phyloP scores from a whole-genome alignment of 2,113 vertebrate species.

The Pholis gunnellus region DNA sequence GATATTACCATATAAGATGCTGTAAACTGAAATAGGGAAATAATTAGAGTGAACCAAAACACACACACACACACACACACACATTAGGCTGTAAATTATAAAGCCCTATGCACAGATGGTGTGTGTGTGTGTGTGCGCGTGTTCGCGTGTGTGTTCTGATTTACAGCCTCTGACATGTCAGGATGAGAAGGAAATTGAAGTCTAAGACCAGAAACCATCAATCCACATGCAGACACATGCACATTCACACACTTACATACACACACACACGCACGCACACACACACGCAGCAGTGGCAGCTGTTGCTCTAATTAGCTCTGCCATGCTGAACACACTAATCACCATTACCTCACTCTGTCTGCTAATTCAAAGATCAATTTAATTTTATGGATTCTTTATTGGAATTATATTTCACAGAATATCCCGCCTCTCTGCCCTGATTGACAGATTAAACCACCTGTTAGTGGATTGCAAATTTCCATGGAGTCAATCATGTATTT shows the following conservation, averaged over 20 bases:
- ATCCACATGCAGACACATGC: constrained; percentile 31
- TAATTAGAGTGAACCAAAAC: constrained; percentile 61
- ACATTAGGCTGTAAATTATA: constrained; percentile 63
- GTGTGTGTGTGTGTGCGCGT: constrained; percentile 22
- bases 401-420: constrained; percentile 76
- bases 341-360: constrained; percentile 78
- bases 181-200: constrained; percentile 74
- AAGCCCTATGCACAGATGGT: constrained; percentile 64
- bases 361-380: constrained; percentile 83
- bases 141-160: constrained; percentile 52
- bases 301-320: constrained; percentile 79
- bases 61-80: constrained; percentile 40
- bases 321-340: constrained; percentile 79
- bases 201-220: constrained; percentile 64
- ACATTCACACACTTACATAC: not conserved
- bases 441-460: constrained; percentile 75
- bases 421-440: constrained; percentile 66
- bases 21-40: constrained; percentile 62
- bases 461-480: constrained; percentile 63
- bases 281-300: constrained; percentile 45
- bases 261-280: not conserved
- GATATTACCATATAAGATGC: constrained; percentile 46
- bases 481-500: constrained; percentile 45
- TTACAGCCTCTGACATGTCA: constrained; percentile 71
- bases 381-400: constrained; percentile 83